Evolutionary conservation across 2,113 vertebrate species (phyloP), one percentile per base, ranked within the genome.

Genomic region (Mugil cephalus): DNA sequence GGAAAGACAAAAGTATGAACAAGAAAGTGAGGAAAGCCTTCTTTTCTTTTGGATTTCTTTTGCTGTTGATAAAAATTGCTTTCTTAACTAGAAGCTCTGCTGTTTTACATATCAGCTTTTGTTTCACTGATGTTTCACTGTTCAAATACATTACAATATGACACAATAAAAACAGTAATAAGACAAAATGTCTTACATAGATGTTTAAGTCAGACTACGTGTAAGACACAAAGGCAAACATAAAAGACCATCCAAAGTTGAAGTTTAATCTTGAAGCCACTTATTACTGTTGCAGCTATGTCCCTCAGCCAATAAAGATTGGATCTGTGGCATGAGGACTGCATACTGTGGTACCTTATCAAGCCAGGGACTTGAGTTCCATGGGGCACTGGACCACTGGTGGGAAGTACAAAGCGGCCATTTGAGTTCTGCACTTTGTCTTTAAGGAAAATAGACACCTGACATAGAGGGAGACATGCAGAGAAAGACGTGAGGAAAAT

Each of bases 361-460:
- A 95, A 87, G 43, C 98, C 96, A 6, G 98, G 98, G 8, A 96
- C 88, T 76, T 97, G 95, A 8, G 95, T 97, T 42, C 97, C 96
- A 91, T 95, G 94, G 0, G 98, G 98, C 69, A 99, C 95, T 2
- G 97, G 95, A 46, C 97, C 97, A 0, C 95, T 96, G 48, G 93
- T 95, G 0, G 97, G 96, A 70, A 99, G 95, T 69, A 97, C 97
- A 45, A 99, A 99, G 53, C 95, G 96, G 0, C 97, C 97, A 0
- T 98, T 99, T 0, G 97, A 98, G 85, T 97, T 99, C 51, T 99
- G 98, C 18, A 99, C 97, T 94, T 95, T 98, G 42, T 99, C 98
- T 88, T 99, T 99, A 43, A 99, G 93, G 79, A 99, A 99, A 91
- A 99, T 98, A 52, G 98, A 99, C 35, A 99, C 98, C 98, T 99